phyloP scores from a whole-genome alignment of 2,797 vertebrate genomes.

The Rhabdophis nuchalis region DNA sequence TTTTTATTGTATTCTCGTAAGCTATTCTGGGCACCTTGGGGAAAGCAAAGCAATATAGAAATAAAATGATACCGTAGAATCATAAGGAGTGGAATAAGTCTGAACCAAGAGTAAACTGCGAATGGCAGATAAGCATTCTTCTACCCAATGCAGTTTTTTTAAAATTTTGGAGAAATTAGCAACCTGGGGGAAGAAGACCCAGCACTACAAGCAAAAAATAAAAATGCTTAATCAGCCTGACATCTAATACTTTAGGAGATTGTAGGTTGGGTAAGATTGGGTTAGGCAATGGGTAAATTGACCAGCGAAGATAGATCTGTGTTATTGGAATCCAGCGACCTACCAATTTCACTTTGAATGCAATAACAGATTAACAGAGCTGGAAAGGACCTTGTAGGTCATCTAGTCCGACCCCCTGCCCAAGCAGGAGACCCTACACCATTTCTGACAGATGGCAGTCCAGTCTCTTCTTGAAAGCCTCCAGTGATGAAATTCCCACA shows the following conservation, averaged over 20 bases:
- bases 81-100: neutral
- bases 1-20: neutral
- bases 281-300: neutral
- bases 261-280: neutral
- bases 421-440: no score
- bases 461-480: no score
- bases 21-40: neutral
- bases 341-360: neutral
- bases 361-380: neutral
- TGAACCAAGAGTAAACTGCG: fast-evolving
- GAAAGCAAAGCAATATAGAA: neutral
- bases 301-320: neutral
- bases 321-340: neutral
- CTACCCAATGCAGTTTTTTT: neutral
- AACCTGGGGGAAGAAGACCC: neutral
- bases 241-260: neutral
- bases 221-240: neutral
- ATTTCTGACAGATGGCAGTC: no score
- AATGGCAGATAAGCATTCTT: neutral
- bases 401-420: no score
- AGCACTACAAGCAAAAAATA: neutral
- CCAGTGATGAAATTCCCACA: no score
- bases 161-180: neutral
- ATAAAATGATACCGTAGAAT: neutral
- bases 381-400: no score